A percentile compares a stretch with the other conserved stretches of the same genome.
Evolutionary conservation across 1,140 invertebrate species (phyloP).

Genomic region (Drosophila burlai): DNA sequence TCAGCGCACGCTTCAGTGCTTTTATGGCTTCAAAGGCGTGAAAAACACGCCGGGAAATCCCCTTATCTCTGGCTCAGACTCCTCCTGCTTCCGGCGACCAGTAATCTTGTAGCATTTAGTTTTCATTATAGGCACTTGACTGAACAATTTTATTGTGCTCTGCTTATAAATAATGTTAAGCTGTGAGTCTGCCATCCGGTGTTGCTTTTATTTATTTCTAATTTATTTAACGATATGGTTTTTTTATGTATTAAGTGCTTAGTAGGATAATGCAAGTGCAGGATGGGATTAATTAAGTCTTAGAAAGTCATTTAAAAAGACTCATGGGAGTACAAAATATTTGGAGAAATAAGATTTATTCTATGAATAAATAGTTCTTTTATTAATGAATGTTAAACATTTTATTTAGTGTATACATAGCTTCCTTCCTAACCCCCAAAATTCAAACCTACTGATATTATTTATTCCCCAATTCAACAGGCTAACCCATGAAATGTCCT

Average conservation of each 20-base stretch:
- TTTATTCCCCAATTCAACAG: neutral
- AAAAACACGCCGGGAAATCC: conserved; percentile 44
- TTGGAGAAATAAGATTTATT: too few species aligned
- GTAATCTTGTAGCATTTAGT: conserved; percentile 70
- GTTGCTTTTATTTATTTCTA: conserved; percentile 23
- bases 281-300: too few species aligned
- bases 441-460: neutral
- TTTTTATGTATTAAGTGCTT: neutral
- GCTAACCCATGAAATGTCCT: neutral
- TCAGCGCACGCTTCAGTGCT: conserved; percentile 61
- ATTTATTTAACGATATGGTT: conserved; percentile 1
- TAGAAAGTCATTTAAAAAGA: neutral
- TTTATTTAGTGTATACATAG: too few species aligned
- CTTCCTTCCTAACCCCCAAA: neutral
- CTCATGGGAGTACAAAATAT: neutral
- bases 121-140: conserved; percentile 79
- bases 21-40: conserved; percentile 49
- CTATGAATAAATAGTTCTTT: too few species aligned
- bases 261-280: neutral
- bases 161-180: conserved; percentile 44
- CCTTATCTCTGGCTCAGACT: conserved; percentile 10
- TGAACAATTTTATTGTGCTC: conserved; percentile 45
- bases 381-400: too few species aligned
- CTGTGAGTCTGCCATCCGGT: conserved; percentile 1
- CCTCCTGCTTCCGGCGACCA: conserved; percentile 4